These are phyloP conservation scores for Bucorvus abyssinicus DNA, from an alignment of 2,797 vertebrate genomes.

Conservation along the genomic window DNA sequence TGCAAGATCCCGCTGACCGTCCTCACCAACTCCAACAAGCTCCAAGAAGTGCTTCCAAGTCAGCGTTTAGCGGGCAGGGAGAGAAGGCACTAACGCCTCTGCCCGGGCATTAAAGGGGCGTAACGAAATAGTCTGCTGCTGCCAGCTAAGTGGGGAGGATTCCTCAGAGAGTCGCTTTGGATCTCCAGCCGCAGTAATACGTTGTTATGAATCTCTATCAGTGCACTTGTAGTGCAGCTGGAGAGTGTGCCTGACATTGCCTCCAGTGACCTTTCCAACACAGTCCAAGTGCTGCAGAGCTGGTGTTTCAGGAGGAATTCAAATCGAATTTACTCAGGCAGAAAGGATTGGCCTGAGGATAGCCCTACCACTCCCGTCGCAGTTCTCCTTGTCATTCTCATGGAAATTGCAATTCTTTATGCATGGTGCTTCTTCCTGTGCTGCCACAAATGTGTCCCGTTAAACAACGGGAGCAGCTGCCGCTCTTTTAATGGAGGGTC, in stretches of 20 bases:
- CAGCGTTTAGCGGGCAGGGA: background rate
- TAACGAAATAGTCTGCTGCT: background rate
- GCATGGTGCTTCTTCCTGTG: background rate
- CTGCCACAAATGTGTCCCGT: background rate
- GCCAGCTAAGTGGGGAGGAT: background rate
- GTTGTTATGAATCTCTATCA: slow-evolving; percentile 55
- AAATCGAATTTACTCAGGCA: slow-evolving; percentile 72
- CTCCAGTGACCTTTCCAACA: slow-evolving; percentile 76
- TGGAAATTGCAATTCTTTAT: slow-evolving; percentile 67
- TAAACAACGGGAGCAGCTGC: background rate
- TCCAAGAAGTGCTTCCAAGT: slow-evolving; percentile 30
- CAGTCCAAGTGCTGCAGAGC: slow-evolving; percentile 59
- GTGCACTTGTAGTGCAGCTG: slow-evolving; percentile 60
- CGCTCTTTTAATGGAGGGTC: rapidly evolving
- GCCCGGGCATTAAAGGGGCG: background rate
- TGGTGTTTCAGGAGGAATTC: slow-evolving; percentile 72
- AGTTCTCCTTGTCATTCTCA: slow-evolving; percentile 63
- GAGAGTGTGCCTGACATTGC: slow-evolving; percentile 72
- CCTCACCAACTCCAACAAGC: background rate
- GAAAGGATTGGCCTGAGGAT: slow-evolving; percentile 65
- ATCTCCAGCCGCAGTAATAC: slow-evolving; percentile 36
- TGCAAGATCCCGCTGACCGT: background rate
- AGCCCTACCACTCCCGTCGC: slow-evolving; percentile 46
- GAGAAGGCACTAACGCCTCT: background rate
- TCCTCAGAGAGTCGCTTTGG: slow-evolving; percentile 3